Percentiles rank a stretch among this genome's conserved stretches.
phyloP scores from a whole-genome alignment of 2,797 vertebrate genomes.

The Dermochelys coriacea region DNA sequence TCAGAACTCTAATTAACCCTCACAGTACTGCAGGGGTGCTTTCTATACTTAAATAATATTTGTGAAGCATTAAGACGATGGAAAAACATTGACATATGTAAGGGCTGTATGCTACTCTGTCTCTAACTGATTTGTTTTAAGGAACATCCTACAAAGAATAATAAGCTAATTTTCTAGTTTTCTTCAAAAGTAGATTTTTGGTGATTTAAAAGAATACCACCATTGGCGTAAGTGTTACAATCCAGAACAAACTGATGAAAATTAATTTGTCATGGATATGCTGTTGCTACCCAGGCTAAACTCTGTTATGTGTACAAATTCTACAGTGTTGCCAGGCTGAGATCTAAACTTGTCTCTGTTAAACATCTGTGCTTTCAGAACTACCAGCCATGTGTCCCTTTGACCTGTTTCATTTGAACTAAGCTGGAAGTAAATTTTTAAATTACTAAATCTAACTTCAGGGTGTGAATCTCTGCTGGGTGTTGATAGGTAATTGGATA shows the following conservation, averaged over 20 bases:
- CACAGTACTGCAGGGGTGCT: neutral
- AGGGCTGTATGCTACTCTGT: neutral
- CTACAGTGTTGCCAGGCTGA: slow-evolving; percentile 46
- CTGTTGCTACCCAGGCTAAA: neutral
- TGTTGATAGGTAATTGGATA: slow-evolving; percentile 80
- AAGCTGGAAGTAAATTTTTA: slow-evolving; percentile 71
- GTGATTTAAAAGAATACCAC: slow-evolving; percentile 8
- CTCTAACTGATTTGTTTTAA: neutral
- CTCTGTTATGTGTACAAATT: slow-evolving; percentile 22
- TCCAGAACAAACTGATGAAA: slow-evolving; percentile 34
- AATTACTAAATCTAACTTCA: slow-evolving; percentile 75
- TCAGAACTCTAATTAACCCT: neutral
- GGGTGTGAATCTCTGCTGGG: slow-evolving; percentile 78
- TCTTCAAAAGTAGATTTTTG: neutral
- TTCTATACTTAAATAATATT: neutral
- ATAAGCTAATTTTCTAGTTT: neutral
- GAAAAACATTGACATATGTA: neutral
- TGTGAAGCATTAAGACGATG: neutral
- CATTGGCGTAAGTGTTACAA: neutral
- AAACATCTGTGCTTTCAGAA: slow-evolving; percentile 80
- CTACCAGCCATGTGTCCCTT: slow-evolving; percentile 68
- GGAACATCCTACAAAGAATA: neutral
- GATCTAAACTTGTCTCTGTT: slow-evolving; percentile 70
- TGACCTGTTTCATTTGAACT: slow-evolving; percentile 80
- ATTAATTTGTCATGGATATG: neutral